Percentiles rank a stretch among this genome's conserved stretches.
phyloP scores from a whole-genome alignment of 2,888 invertebrate species.

The Nomada hirtipes region DNA sequence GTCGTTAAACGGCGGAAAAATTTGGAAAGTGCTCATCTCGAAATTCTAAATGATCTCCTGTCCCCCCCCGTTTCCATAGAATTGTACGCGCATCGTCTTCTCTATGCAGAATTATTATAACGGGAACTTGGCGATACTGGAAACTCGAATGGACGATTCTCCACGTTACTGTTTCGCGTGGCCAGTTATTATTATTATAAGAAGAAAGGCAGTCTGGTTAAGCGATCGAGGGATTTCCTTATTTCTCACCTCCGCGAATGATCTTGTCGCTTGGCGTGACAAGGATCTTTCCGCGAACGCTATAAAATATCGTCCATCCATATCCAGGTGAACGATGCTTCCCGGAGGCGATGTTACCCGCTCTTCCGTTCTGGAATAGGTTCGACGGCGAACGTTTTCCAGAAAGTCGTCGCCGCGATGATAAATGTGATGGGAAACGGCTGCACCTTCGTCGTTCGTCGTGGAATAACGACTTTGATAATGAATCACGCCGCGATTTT shows the following conservation, averaged over 20 bases:
- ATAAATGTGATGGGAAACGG: conserved; percentile 34
- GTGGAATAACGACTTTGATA: conserved; percentile 45
- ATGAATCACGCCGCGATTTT: conserved; percentile 59
- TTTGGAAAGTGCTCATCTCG: background rate
- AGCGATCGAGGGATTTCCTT: no score
- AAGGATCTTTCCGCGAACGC: no score
- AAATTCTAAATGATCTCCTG: background rate
- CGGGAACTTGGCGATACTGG: no score
- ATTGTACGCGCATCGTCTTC: no score
- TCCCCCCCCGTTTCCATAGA: background rate
- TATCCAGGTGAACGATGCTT: conserved; percentile 9
- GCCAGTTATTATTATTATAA: no score
- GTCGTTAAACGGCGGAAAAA: background rate
- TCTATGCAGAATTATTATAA: no score
- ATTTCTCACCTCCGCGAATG: no score
- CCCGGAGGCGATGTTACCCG: background rate
- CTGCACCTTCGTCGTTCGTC: conserved; percentile 37
- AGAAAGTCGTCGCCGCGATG: conserved; percentile 43
- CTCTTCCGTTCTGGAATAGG: conserved; percentile 1
- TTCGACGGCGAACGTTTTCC: conserved; percentile 24
- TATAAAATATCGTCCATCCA: no score
- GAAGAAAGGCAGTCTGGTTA: no score
- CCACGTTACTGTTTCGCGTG: no score
- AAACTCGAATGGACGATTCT: no score
- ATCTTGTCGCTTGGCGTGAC: no score